Conservation (phyloP, 2,888 invertebrate genomes). For the Geophilus truncorum region DNA sequence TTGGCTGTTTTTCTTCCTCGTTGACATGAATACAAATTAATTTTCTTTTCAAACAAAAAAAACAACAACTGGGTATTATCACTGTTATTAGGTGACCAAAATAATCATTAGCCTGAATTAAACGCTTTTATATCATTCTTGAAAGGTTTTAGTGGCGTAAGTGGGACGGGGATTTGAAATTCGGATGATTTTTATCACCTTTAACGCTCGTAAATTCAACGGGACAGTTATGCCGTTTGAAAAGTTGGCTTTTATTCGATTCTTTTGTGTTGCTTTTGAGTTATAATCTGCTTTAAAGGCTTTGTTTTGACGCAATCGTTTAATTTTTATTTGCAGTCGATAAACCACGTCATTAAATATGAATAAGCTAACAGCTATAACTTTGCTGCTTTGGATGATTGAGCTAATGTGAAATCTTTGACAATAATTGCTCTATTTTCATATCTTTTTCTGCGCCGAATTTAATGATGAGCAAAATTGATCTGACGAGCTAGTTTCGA, state of each 20-base stretch:
- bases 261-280: background rate
- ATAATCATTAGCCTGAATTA: background rate
- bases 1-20: background rate
- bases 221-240: background rate
- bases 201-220: background rate
- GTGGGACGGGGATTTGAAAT: no score
- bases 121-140: no score
- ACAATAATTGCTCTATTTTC: no score
- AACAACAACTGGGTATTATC: background rate
- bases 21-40: background rate
- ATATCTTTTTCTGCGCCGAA: no score
- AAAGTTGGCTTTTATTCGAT: background rate
- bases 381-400: no score
- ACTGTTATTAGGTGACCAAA: background rate
- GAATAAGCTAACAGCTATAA: background rate
- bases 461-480: no score
- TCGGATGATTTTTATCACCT: no score
- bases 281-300: background rate
- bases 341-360: background rate
- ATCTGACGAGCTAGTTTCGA: no score
- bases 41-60: background rate
- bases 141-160: no score
- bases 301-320: background rate
- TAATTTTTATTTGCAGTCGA: background rate
- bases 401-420: no score